Evolutionary conservation across 2,888 invertebrate species (phyloP), one percentile per base, ranked within the genome.

Genomic region (Chamaedrilus cognettii): DNA sequence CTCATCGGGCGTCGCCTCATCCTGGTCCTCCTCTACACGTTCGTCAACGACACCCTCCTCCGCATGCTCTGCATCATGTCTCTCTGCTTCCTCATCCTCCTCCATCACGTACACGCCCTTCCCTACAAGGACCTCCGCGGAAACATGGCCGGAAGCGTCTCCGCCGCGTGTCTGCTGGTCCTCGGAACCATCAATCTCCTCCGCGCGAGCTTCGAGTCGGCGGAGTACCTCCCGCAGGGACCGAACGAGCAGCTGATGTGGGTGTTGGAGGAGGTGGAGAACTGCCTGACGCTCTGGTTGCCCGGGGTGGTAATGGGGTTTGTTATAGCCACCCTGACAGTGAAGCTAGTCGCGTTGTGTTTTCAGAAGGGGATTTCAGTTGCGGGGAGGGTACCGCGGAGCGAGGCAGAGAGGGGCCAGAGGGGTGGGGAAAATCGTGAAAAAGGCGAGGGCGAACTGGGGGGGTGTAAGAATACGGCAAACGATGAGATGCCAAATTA

Each of bases 41-140:
- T 74, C 59, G 72, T 73, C 49, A 73, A 74, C 52, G 70, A 72
- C 66, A 65, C 66, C 1, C 67, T 74, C 33, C 66, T 74, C 23
- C 63, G 73, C n/a, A 68, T 74, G 62, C 71, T 74, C 28, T 63
- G 69, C 50, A 73, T 74, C 71, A 66, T 74, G 67, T 67, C 74
- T 28, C 70, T 72, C 15, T 69, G 68, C 50, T 74, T 74, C 60
- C 51, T 74, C 49, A 70, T 72, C 34, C 61, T 74, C 3, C 69
- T 74, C 11, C 74, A 74, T 34, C 74, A 74, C 64, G 70, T 70
- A 4, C 74, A 74, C 60, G 72, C 65, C 32, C 65, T 67, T 32
- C 73, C 73, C 19, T 72, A 74, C 68, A 71, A 71, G 60, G 74
- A 74, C 67, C 49, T 64, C 5, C 35, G 66, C 2, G 72, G 68